These are phyloP conservation scores for Pelagia noctiluca DNA, from an alignment of 30 jellyfish, hydroid and myxozoan genomes.

Conservation along the genomic window DNA sequence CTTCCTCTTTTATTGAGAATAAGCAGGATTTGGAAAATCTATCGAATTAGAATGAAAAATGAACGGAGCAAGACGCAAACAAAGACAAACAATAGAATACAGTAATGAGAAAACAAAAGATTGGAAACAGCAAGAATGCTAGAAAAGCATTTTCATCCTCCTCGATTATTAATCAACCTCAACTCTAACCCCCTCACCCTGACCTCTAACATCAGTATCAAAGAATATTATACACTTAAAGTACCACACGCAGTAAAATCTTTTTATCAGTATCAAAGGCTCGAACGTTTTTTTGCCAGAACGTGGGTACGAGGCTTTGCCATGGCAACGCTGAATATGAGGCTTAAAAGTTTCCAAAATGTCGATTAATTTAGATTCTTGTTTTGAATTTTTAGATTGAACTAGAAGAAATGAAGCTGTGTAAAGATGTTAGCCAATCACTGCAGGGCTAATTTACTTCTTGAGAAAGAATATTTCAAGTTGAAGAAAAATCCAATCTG, in stretches of 20 bases:
- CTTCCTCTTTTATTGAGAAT: no score
- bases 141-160: no score
- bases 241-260: not conserved
- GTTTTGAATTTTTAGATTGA: not conserved
- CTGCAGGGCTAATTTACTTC: conserved; percentile 70
- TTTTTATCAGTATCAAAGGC: not conserved
- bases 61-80: no score
- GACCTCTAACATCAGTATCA: no score
- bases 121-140: no score
- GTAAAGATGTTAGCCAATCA: conserved; percentile 67
- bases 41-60: no score
- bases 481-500: conserved; percentile 53
- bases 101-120: no score
- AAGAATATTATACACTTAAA: no score
- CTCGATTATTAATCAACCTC: no score
- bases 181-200: no score
- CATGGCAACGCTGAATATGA: conserved; percentile 40
- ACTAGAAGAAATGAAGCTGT: not conserved
- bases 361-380: not conserved
- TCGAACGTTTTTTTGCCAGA: not conserved
- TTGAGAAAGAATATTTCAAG: conserved; percentile 66
- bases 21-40: no score
- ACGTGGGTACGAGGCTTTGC: not conserved
- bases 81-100: no score
- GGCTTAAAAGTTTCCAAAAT: conserved; percentile 10